Conservation (phyloP, 2,888 invertebrate species). For the Andrena hattorfiana region DNA sequence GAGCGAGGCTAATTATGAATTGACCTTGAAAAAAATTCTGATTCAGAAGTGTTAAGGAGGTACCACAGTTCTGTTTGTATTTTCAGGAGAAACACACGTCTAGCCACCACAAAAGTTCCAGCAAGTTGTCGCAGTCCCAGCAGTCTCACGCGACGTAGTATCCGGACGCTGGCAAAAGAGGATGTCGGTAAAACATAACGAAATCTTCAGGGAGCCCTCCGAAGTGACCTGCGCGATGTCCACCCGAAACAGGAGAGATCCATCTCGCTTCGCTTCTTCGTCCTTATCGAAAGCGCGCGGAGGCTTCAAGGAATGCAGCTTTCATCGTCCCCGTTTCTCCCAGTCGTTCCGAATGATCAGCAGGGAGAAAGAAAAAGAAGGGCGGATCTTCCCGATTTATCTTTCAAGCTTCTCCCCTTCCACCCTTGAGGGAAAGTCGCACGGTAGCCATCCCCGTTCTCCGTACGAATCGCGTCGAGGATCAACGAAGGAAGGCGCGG, state of each 20-base stretch:
- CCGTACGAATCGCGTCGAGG: neutral
- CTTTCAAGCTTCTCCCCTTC: neutral
- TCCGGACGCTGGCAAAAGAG: conserved; percentile 62
- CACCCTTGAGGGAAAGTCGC: neutral
- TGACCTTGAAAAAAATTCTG: neutral
- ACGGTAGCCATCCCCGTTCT: neutral
- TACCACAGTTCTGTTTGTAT: conserved; percentile 69
- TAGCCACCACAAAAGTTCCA: conserved; percentile 82
- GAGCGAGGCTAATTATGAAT: neutral
- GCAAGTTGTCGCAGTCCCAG: conserved; percentile 77
- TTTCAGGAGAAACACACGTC: conserved; percentile 82
- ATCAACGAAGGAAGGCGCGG: conserved; percentile 21
- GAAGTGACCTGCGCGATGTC: conserved; percentile 20
- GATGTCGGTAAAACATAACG: conserved; percentile 49
- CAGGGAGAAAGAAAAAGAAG: conserved; percentile 1
- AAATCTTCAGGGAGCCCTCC: conserved; percentile 16
- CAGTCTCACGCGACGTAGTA: conserved; percentile 79
- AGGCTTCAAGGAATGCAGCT: conserved; percentile 19
- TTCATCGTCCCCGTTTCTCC: conserved; percentile 31
- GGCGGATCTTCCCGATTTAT: neutral
- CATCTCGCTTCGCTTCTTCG: conserved; percentile 36
- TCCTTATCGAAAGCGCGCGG: conserved; percentile 9
- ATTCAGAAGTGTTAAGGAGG: neutral
- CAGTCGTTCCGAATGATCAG: conserved; percentile 14
- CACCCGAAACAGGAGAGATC: conserved; percentile 20